Base-by-base conservation (phyloP, 2,113 vertebrate species). In the Arvicanthis niloticus region DNA sequence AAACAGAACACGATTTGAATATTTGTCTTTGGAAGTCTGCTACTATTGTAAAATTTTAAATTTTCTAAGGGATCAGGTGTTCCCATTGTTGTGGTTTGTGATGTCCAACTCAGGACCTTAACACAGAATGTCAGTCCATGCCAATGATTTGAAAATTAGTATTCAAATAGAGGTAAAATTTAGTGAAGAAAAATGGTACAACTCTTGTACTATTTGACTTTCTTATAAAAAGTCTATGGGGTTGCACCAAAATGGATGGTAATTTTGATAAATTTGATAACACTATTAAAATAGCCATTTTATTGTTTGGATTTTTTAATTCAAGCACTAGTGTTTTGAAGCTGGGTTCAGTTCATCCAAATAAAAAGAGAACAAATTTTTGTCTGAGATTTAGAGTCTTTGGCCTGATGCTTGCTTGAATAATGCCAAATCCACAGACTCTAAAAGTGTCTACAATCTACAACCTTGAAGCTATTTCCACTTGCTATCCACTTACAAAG, bases 1-100 rank as follows among this genome's bases (percentile, higher is more conserved):
- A 58, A 84, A 51, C 78, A 84, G 42, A 93, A 78, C 22, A 76
- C 37, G 51, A 90, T 97, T 84, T 60, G 37, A 95, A 19, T 72
- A 8, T 48, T 86, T 85, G 62, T 72, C 29, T 86, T 72, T 96
- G 58, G 67, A 93, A 86, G n/a, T 9, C 51, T 95, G 58, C 37
- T 70, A 56, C 87, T 91, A 68, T 51, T 85, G 37, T 81, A 58
- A 81, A 95, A 82, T 45, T 60, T 88, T 70, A 34, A 16, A 37
- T 89, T 88, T 91, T 92, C 65, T 48, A 22, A n/a, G 67, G 37
- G 58, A 82, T 96, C 62, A 77, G 80, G n/a, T 95, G 60, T 92
- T 62, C 37, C 62, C 17, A 76, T 67, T 48, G 45, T 87, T 91
- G 62, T 42, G 29, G n/a, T 91, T 51, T 76, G n/a, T 88, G 31